Evolutionary conservation across 2,113 vertebrate species (phyloP), one percentile per base, ranked within the genome.

Genomic region (Apus apus): DNA sequence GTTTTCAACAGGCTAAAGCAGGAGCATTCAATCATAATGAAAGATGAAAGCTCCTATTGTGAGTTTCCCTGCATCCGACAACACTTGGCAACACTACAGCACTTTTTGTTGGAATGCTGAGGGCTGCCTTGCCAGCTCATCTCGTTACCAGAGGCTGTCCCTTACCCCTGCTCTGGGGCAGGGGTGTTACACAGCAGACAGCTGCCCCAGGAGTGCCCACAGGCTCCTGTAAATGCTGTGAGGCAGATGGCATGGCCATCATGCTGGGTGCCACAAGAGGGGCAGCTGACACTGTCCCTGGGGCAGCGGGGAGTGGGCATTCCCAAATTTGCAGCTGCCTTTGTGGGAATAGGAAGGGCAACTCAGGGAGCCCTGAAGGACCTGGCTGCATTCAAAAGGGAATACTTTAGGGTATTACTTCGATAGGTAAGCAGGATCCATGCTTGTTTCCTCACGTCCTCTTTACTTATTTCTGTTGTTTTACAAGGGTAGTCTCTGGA

Each of bases 11-110:
- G 85, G 36, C 27, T 80, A 32, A 45, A 77, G 71, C 23, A 68
- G 65, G 23, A 77, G 5, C 40, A n/a, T 84, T 95, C 73, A 57
- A 23, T 93, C 53, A 65, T 90, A 84, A 78, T 90, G 95, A 95
- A 95, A 83, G 57, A 60, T 93, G 68, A 92, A 95, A 61, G 79
- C 43, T 81, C 72, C 81, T 64, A 13, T 32, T 89, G 60, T 90
- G 82, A 88, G 34, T 77, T 95, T 84, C 43, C 58, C 70, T 88
- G 16, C 20, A 48, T 80, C 64, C 3, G 13, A 83, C 64, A 90
- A 56, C 45, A 48, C 34, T 87, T 95, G 85, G 90, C 92, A 96
- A 29, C 0, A 4, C 72, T 80, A 48, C 79, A 71, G 57, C 68
- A 46, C 68, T 68, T 84, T 79, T 67, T 34, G 43, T 76, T 81